Evolutionary conservation across 2,888 invertebrate genomes (phyloP), one percentile per base, ranked within the genome.

Genomic region (Drosophila ochracea): DNA sequence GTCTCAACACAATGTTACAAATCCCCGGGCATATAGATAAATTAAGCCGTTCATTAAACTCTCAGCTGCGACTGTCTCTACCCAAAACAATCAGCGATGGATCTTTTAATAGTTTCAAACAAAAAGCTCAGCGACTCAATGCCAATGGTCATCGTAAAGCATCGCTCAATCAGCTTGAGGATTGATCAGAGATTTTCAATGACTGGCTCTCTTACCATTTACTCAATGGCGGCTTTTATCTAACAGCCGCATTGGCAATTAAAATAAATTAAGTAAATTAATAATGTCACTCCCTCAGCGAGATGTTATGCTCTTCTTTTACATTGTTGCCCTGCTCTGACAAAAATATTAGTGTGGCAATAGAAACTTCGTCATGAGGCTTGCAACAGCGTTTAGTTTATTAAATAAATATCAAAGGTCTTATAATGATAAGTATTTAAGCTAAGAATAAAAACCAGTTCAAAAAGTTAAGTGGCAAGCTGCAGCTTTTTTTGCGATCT

Each of bases 201-300:
- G 52, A 39, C 39, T 65, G 60, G 47, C 33, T n/a, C 54, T 65
- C 57, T 49, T 54, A 54, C 41, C 59, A 69, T 58, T 62, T 67
- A 66, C 19, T 58, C 21, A 41, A 52, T 75, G 82, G 77, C 91
- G 90, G 91, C 85, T 64, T 87, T 80, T 80, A 80, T 87, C 82
- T 83, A 68, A 84, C 59, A 73, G 78, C 73, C 58, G 75, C 73
- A 60, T 77, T 69, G 78, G 82, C 78, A 82, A 91, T 92, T 91
- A 91, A 91, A 91, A 85, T 90, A 91, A 90, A 91, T 92, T 91
- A 87, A 86, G 84, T 89, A 83, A 85, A 92, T 91, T 92, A 88
- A 92, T 92, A 89, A 78, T 90, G 85, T 89, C 91, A 91, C 89
- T 92, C 89, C 88, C 86, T 62, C 43, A 35, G 53, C 47, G 25